phyloP scores from a whole-genome alignment of 2,113 vertebrate species.

The Cinclus mexicanus region DNA sequence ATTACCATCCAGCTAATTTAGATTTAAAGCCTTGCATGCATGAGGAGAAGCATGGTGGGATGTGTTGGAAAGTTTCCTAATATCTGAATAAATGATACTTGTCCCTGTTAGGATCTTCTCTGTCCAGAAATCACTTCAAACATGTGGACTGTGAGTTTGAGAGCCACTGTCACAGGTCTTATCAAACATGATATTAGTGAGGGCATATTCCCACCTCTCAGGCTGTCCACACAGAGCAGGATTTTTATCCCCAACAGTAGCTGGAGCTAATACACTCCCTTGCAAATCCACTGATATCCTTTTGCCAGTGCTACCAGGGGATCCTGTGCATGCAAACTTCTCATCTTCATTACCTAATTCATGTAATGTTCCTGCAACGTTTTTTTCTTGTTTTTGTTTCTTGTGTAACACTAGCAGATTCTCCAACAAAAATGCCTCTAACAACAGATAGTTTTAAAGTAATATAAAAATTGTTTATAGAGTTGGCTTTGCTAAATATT shows the following conservation, averaged over 20 bases:
- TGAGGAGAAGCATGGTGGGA: neutral
- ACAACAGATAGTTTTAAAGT: neutral
- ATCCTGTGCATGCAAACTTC: neutral
- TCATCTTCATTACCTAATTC: neutral
- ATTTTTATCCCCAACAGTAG: neutral
- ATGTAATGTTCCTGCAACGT: neutral
- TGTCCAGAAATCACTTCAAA: neutral
- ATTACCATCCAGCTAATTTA: neutral
- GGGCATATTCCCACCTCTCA: neutral
- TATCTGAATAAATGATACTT: neutral
- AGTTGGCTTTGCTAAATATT: neutral
- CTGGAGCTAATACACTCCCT: neutral
- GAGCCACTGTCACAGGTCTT: neutral
- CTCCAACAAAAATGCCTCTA: rapidly evolving
- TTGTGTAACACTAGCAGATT: neutral
- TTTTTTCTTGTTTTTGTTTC: neutral
- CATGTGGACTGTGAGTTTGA: neutral
- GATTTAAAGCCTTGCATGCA: neutral
- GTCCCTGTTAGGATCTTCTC: neutral
- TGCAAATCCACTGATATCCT: neutral
- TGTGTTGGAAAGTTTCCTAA: neutral
- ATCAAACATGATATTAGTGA: neutral
- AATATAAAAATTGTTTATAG: neutral
- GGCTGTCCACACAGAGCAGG: neutral
- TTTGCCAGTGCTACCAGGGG: neutral